These are phyloP conservation scores for Cherax destructor DNA, from an alignment of 1,140 invertebrate genomes.

Conservation along the genomic window DNA sequence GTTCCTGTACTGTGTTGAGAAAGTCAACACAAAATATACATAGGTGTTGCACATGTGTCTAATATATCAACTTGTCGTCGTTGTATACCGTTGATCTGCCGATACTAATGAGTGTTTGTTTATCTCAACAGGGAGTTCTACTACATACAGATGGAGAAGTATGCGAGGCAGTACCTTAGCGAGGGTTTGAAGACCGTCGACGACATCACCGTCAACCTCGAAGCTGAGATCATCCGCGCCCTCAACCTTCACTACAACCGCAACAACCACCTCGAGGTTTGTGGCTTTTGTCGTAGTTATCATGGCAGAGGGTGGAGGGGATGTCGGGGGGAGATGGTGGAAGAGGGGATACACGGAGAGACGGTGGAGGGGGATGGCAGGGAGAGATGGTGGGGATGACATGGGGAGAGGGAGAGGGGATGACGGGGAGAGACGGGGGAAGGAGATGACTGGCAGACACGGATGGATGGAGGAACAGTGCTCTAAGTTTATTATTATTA, in stretches of 20 bases:
- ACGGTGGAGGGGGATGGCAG: background rate
- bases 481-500: too few species aligned
- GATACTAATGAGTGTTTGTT: background rate
- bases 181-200: constrained; percentile 96
- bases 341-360: too few species aligned
- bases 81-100: too few species aligned
- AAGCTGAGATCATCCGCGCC: constrained; percentile 98
- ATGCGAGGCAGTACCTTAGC: constrained; percentile 96
- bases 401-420: too few species aligned
- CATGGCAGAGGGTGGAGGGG: background rate
- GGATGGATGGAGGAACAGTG: too few species aligned
- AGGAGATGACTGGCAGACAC: too few species aligned
- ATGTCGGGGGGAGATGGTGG: background rate
- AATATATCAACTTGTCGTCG: too few species aligned
- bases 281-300: constrained; percentile 72
- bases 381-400: too few species aligned
- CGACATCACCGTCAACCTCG: constrained; percentile 93
- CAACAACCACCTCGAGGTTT: constrained; percentile 99
- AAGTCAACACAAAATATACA: too few species aligned
- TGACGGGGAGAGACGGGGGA: background rate
- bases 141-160: constrained; percentile 99
- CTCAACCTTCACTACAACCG: constrained; percentile 99
- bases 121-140: constrained; percentile 95
- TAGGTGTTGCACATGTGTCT: too few species aligned
- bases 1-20: too few species aligned